Evolutionary conservation across 2,797 vertebrate species (phyloP).

Genomic region (Pseudochirops cupreus): DNA sequence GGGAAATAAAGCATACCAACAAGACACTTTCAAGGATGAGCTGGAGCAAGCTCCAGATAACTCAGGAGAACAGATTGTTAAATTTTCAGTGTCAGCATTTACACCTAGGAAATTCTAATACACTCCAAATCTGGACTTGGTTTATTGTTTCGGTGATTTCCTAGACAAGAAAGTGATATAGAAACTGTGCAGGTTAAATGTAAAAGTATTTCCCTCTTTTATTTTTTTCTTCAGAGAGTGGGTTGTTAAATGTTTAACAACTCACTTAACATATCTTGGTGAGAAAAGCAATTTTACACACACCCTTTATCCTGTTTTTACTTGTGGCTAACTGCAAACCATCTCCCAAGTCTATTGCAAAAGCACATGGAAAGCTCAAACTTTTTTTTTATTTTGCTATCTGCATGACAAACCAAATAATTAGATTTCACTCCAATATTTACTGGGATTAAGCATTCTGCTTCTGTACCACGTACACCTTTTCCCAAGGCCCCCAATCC

Average conservation of each 20-base stretch:
- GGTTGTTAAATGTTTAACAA: not conserved
- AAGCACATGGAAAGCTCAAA: constrained; percentile 6
- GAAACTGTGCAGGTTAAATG: not conserved
- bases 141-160: not conserved
- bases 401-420: not conserved
- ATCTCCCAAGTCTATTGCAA: constrained; percentile 13
- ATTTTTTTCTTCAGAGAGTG: not conserved
- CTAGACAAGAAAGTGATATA: not conserved
- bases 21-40: not conserved
- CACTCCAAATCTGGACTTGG: not conserved
- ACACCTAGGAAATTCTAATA: not conserved
- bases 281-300: constrained; percentile 3
- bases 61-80: not conserved
- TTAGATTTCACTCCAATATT: not conserved
- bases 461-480: not conserved
- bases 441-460: not conserved
- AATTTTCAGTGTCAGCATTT: not conserved
- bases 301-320: not conserved
- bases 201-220: not conserved
- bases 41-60: not conserved
- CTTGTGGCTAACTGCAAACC: not conserved
- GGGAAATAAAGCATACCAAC: not conserved
- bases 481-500: not conserved
- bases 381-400: not conserved
- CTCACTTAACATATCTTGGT: not conserved